Evolutionary conservation across 1,140 invertebrate genomes (phyloP).

Genomic region (Drosophila ficusphila): DNA sequence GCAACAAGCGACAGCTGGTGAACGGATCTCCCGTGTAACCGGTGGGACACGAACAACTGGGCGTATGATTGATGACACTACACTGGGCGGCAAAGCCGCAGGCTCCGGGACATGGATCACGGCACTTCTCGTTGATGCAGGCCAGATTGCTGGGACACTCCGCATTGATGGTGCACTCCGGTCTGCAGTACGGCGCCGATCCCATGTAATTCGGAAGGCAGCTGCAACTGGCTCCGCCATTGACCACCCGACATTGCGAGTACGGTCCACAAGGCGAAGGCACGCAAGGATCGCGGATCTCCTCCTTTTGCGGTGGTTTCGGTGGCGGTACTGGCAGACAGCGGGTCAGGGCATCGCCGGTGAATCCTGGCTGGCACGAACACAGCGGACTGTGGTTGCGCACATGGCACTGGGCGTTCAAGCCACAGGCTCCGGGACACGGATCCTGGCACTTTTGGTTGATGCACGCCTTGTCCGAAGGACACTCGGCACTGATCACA

Average conservation of each 20-base stretch:
- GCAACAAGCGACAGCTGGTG: constrained; percentile 85
- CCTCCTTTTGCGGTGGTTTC: constrained; percentile 85
- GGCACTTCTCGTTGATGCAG: constrained; percentile 89
- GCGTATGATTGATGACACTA: constrained; percentile 88
- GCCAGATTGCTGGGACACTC: constrained; percentile 89
- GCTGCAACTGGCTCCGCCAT: constrained; percentile 88
- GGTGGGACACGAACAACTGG: constrained; percentile 88
- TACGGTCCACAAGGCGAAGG: constrained; percentile 91
- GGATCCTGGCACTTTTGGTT: constrained; percentile 94
- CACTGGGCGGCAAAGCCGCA: constrained; percentile 89
- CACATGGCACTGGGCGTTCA: constrained; percentile 92
- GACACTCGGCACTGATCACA: constrained; percentile 92
- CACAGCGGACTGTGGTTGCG: constrained; percentile 94
- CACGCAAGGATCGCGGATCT: constrained; percentile 87
- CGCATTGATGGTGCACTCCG: constrained; percentile 90
- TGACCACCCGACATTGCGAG: constrained; percentile 88
- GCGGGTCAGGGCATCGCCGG: constrained; percentile 92
- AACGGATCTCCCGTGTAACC: constrained; percentile 90
- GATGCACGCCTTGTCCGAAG: constrained; percentile 91
- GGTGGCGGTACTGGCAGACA: constrained; percentile 87
- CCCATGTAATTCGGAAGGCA: constrained; percentile 89
- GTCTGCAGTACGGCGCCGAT: constrained; percentile 89
- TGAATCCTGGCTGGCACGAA: constrained; percentile 90
- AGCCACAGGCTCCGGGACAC: constrained; percentile 92
- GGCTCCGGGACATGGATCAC: constrained; percentile 89